phyloP scores from a whole-genome alignment of 2,797 vertebrate species.

The Australoheros facetus region DNA sequence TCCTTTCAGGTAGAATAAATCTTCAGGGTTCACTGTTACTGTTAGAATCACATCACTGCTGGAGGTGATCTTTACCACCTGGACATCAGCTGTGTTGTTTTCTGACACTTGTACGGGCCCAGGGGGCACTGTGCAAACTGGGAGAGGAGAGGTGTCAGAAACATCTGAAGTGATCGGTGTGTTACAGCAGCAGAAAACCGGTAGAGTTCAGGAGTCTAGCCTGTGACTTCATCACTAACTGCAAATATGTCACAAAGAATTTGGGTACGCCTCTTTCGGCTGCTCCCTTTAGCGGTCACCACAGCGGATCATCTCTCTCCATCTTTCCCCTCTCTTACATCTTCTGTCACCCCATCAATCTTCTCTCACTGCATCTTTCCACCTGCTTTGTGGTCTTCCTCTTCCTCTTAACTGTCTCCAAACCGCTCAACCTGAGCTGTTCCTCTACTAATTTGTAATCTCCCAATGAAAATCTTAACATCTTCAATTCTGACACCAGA shows the following conservation, averaged over 20 bases:
- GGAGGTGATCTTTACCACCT: conserved; percentile 74
- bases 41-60: conserved; percentile 67
- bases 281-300: background rate
- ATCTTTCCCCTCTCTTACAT: background rate
- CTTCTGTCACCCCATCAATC: background rate
- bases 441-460: too few species aligned
- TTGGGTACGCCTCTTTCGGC: background rate
- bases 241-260: background rate
- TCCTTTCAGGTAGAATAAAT: conserved; percentile 77
- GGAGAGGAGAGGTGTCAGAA: background rate
- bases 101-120: conserved; percentile 75
- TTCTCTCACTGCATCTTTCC: background rate
- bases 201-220: background rate
- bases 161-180: background rate
- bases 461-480: background rate
- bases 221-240: background rate
- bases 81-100: conserved; percentile 77
- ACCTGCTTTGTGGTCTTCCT: background rate
- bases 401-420: background rate
- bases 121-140: conserved; percentile 79
- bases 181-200: background rate
- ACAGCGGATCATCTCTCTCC: background rate
- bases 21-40: conserved; percentile 74
- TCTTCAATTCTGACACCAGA: background rate
- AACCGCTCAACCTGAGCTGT: background rate